phyloP scores from a whole-genome alignment of 2,888 invertebrate genomes.

The Drosophila merina region DNA sequence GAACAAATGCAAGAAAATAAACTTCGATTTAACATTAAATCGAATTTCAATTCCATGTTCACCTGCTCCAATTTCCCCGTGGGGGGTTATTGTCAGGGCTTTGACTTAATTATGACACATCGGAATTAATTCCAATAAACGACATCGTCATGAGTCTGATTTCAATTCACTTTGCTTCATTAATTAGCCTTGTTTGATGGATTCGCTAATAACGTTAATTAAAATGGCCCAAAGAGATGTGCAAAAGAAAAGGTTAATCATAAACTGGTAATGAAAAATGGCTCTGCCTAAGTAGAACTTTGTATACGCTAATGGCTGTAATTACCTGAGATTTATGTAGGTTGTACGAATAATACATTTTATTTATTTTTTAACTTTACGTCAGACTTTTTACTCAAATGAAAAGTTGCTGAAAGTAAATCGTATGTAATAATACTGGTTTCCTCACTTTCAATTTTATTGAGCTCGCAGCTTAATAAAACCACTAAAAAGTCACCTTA shows the following conservation, averaged over 20 bases:
- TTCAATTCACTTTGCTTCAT: conserved; percentile 49
- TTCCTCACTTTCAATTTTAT: background rate
- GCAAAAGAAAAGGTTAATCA: conserved; percentile 1
- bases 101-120: conserved; percentile 50
- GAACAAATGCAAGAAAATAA: conserved; percentile 24
- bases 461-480: background rate
- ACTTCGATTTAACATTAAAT: conserved; percentile 8
- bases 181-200: conserved; percentile 43
- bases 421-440: background rate
- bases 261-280: conserved; percentile 1
- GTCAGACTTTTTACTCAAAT: background rate
- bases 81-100: conserved; percentile 26
- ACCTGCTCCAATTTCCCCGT: conserved; percentile 30
- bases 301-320: conserved; percentile 1
- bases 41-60: conserved; percentile 12
- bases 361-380: background rate
- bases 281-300: background rate
- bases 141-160: background rate
- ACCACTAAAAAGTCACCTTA: conserved; percentile 4
- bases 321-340: conserved; percentile 3
- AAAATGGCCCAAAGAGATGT: conserved; percentile 36
- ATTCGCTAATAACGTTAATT: conserved; percentile 48
- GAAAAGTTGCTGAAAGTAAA: too few relatives aligned
- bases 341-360: background rate
- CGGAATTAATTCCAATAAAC: conserved; percentile 25